Base-by-base conservation (phyloP, 2,888 invertebrate genomes). In the Caenorhabditis zanzibari region DNA sequence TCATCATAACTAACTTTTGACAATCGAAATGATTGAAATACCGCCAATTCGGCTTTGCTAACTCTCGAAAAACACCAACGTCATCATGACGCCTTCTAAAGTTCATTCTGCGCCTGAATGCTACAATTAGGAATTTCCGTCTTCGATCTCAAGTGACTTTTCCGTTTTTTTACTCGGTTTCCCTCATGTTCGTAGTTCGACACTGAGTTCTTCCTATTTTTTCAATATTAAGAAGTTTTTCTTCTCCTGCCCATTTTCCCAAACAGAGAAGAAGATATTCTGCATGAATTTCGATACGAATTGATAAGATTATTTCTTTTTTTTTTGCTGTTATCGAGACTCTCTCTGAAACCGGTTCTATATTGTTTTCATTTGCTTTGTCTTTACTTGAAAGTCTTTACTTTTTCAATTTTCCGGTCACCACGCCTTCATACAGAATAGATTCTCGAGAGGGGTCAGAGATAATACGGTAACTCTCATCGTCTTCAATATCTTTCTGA, bases 61-160 rank as follows among this genome's bases (percentile, higher is more conserved):
- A 47, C 19, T 47, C 47, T n/a, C n/a, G 19, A 47, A 47, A 58
- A 71, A 56, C 69, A 52, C 1, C 41, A 14, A 73, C 73, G 73
- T 73, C 73, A 73, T 73, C 52, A 54, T 63, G 52, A 63, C 61
- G 73, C 61, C 22, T 73, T 63, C 38, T 24, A 63, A 26, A 73
- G 73, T 73, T 73, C 61, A 38, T 12, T 63, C 58, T 58, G 35
- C 38, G 24, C 47, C 41, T 72, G 59, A 72, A 61, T 59, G 59
- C 73, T 61, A 49, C 73, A 59, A 61, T 73, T 74, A 74, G 41
- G 54, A 61, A 44, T 44, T 66, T 56, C 58, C 66, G 47, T 54
- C 52, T 54, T 22, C n/a, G 47, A 73, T 63, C 61, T 63, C 63
- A 32, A 58, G 61, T 69, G 71, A 69, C 44, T 77, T 44, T 52